phyloP scores from a whole-genome alignment of 1,140 invertebrate species.

The Colletes latitarsis region DNA sequence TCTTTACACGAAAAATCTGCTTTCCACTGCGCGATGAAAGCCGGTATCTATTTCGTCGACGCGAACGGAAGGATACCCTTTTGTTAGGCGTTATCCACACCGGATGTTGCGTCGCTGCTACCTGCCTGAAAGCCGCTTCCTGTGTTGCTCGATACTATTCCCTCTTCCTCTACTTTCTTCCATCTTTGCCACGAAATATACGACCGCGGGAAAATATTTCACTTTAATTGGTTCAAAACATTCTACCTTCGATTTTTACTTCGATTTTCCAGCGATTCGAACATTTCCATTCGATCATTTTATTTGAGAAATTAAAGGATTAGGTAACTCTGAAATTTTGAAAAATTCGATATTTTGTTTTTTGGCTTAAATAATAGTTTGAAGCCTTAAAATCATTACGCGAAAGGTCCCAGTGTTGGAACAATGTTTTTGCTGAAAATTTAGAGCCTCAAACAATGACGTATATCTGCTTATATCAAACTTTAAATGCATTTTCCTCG shows the following conservation, averaged over 20 bases:
- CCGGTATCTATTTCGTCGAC: conserved; percentile 57
- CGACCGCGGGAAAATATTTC: neutral
- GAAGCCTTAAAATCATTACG: too few relatives aligned
- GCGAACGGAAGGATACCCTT: conserved; percentile 64
- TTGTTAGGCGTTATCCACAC: conserved; percentile 71
- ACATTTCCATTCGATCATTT: too few relatives aligned
- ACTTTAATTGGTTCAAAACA: neutral
- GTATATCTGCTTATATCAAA: too few relatives aligned
- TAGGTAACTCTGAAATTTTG: too few relatives aligned
- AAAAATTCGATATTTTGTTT: too few relatives aligned
- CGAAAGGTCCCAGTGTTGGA: too few relatives aligned
- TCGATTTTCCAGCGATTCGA: neutral
- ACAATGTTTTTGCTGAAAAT: too few relatives aligned
- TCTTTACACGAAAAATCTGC: conserved; percentile 28
- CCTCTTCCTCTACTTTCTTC: conserved; percentile 26
- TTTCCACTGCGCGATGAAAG: conserved; percentile 42
- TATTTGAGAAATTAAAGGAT: too few relatives aligned
- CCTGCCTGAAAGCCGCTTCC: conserved; percentile 66
- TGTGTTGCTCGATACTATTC: conserved; percentile 53
- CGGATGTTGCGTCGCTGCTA: conserved; percentile 67
- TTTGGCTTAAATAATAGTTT: too few relatives aligned
- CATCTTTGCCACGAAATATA: conserved; percentile 22
- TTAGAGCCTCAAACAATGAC: too few relatives aligned
- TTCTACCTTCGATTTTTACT: neutral
- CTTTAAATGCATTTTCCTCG: too few relatives aligned